Percentiles rank a stretch among this genome's conserved stretches.
Evolutionary conservation across 2,888 invertebrate species (phyloP).

Genomic region (Julus scandinavius): DNA sequence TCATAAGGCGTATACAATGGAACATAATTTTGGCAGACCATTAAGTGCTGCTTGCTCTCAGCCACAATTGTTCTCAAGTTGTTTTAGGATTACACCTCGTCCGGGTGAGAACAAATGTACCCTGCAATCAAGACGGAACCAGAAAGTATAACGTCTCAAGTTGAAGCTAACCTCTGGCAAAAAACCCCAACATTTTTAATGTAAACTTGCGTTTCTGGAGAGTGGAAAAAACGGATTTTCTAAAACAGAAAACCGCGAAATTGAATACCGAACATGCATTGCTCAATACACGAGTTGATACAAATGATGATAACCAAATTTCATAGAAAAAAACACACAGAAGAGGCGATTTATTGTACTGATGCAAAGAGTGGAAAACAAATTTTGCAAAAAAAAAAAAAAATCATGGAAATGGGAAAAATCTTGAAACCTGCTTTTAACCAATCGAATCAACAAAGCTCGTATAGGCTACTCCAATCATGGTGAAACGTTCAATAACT

Average conservation of each 20-base stretch:
- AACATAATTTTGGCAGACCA: background rate
- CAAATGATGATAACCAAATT: background rate
- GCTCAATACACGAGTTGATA: background rate
- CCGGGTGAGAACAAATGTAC: background rate
- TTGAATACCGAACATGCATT: background rate
- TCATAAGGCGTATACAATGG: background rate
- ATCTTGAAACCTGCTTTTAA: too few species aligned
- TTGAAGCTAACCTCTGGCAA: background rate
- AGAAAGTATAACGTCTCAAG: background rate
- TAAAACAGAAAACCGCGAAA: background rate
- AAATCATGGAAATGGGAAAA: too few species aligned
- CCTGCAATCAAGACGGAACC: background rate
- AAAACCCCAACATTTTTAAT: background rate
- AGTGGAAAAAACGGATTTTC: background rate
- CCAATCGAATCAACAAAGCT: too few species aligned
- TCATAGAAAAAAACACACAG: background rate
- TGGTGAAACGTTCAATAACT: too few species aligned
- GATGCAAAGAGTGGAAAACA: too few species aligned
- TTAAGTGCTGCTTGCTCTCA: constrained; percentile 27
- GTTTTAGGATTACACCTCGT: background rate
- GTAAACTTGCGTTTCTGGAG: background rate
- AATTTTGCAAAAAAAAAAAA: too few species aligned
- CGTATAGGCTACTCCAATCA: too few species aligned
- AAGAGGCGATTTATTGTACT: too few species aligned
- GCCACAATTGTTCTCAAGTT: constrained; percentile 8